Percentiles rank a stretch among this genome's conserved stretches.
Conservation (phyloP, 1,140 invertebrate species). For the Bombus turneri region DNA sequence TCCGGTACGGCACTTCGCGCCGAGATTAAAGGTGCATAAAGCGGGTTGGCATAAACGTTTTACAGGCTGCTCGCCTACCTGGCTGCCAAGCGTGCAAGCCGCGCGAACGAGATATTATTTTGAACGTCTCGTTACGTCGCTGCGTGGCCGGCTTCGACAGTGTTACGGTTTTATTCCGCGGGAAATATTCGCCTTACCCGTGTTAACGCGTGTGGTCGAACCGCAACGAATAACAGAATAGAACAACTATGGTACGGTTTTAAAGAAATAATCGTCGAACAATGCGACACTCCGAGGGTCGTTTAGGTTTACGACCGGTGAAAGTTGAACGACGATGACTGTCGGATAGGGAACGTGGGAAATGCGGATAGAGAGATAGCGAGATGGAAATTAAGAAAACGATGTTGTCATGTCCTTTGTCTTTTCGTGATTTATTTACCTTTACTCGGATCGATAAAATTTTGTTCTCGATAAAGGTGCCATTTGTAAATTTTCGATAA, state of each 20-base stretch:
- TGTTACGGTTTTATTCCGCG: conserved; percentile 32
- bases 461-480: neutral
- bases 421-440: neutral
- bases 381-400: neutral
- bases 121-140: conserved; percentile 39
- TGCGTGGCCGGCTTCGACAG: conserved; percentile 7
- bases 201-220: conserved; percentile 39
- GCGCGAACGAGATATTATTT: conserved; percentile 53
- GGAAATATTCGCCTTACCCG: conserved; percentile 20
- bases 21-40: conserved; percentile 76
- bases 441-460: neutral
- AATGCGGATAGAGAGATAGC: neutral
- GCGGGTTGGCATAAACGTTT: conserved; percentile 56
- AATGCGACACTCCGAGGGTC: conserved; percentile 1
- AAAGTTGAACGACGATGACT: conserved; percentile 18
- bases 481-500: neutral
- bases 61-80: conserved; percentile 56
- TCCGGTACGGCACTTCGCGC: conserved; percentile 71
- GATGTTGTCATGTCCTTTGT: neutral
- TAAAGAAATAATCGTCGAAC: conserved; percentile 16
- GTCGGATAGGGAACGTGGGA: conserved; percentile 21
- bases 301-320: conserved; percentile 27
- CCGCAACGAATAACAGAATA: neutral
- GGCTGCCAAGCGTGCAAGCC: conserved; percentile 34
- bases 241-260: too few species aligned